phyloP scores from a whole-genome alignment of 2,797 vertebrate species.

The Micromesistius poutassou region DNA sequence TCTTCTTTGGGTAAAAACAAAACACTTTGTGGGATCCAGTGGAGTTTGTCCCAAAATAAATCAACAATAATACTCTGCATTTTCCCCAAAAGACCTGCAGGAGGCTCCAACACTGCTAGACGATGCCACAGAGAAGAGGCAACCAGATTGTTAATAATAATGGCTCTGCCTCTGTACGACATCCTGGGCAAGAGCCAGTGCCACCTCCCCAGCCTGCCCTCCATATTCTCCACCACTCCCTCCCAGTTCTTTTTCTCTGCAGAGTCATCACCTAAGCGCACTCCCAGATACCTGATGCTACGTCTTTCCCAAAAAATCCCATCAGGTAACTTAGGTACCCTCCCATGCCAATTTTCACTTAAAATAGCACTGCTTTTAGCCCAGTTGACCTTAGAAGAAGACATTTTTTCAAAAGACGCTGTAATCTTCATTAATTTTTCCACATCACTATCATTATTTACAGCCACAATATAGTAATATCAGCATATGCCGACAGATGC shows the following conservation, averaged over 20 bases:
- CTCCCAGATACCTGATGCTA: constrained; percentile 8
- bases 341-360: background rate
- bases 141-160: constrained; percentile 16
- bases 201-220: constrained; percentile 9
- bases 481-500: background rate
- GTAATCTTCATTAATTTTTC: too few relatives aligned
- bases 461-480: background rate
- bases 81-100: background rate
- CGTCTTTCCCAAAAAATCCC: background rate
- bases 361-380: background rate
- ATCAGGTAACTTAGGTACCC: too few relatives aligned
- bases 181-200: background rate
- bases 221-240: background rate
- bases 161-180: constrained; percentile 14
- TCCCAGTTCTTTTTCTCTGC: background rate
- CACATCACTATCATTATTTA: too few relatives aligned
- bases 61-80: background rate
- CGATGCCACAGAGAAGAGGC: constrained; percentile 1
- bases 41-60: background rate
- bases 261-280: background rate
- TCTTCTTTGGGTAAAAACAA: background rate
- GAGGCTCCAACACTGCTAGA: constrained; percentile 8
- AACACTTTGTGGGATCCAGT: background rate
- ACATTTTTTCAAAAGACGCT: too few relatives aligned
- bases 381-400: constrained; percentile 10